Percentiles rank a stretch among this genome's conserved stretches.
phyloP scores from a whole-genome alignment of 2,888 invertebrate species.

The Nomada ruficornis region DNA sequence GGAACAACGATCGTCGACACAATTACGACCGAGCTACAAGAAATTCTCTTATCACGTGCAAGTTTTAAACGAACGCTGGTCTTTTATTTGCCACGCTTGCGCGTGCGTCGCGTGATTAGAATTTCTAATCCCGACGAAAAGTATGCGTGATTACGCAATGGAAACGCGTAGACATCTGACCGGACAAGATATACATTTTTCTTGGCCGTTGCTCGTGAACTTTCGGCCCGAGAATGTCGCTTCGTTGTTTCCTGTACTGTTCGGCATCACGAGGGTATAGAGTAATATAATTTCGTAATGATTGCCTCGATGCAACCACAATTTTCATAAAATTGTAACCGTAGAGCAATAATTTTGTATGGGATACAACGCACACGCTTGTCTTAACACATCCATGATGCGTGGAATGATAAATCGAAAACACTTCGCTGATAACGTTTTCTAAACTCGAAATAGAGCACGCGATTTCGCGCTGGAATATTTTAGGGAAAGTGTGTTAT shows the following conservation, averaged over 20 bases:
- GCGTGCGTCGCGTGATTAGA: slow-evolving; percentile 59
- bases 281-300: not conserved
- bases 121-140: slow-evolving; percentile 60
- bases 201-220: not conserved
- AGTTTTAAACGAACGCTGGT: slow-evolving; percentile 44
- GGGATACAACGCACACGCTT: not conserved
- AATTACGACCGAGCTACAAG: slow-evolving; percentile 33
- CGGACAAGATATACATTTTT: slow-evolving; percentile 3
- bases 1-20: slow-evolving; percentile 11
- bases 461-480: not conserved
- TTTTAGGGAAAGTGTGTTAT: not conserved
- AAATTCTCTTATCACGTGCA: slow-evolving; percentile 39
- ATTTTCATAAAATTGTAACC: too few relatives aligned
- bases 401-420: not conserved
- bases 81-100: slow-evolving; percentile 36
- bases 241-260: not conserved
- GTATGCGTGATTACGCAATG: slow-evolving; percentile 33
- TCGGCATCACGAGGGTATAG: not conserved
- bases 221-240: slow-evolving; percentile 9
- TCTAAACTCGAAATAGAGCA: not conserved
- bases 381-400: not conserved
- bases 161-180: slow-evolving; percentile 12
- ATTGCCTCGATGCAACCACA: not conserved
- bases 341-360: slow-evolving; percentile 18
- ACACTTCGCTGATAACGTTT: not conserved